Base-by-base conservation (phyloP, 2,797 vertebrate genomes). In the Hephaestus fuliginosus region DNA sequence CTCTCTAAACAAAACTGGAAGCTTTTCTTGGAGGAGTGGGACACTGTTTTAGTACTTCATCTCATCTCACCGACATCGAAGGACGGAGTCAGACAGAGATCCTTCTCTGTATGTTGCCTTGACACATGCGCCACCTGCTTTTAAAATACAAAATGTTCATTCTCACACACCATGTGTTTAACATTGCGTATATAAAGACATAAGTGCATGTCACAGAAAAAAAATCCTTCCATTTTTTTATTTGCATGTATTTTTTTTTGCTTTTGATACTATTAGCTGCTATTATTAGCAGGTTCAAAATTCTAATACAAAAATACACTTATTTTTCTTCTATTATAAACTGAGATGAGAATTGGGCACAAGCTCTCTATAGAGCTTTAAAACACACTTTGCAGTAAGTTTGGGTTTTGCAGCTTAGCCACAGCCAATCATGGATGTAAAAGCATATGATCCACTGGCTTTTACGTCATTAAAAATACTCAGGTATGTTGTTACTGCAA, bases 401-500 rank as follows among this genome's bases (percentile, higher is more conserved):
- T 60, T 12, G 4, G 69, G 12, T 63, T 82, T 80, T 78, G 41
- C 30, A 70, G 79, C 44, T 81, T 70, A 62, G 63, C 76, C 51
- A 41, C 25, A 80, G 39, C 72, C 68, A 70, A 18, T 41, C 48
- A 30, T 78, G 70, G 44, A 80, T 73, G 67, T 71, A 36, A 80
- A 78, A 78, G 55, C 65, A 74, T 71, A 33, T 84, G 84, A 90
- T 81, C 86, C 51, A 18, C 55, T 52, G 33, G 65, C 81, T 86
- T 91, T 84, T 72, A 74, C 87, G 44, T 81, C 48, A 53, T 48
- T 71, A 69, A 84, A 84, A 87, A 76, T 67, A 55, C 71, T 72
- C 79, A 72, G 83, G 77, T 86, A 86, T 89, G 86, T 72, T 77
- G 82, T 84, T 89, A 80, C 80, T 88, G 70, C 62, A 76, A 86